Conservation (phyloP, 2,797 vertebrate species). For the Vultur gryphus region DNA sequence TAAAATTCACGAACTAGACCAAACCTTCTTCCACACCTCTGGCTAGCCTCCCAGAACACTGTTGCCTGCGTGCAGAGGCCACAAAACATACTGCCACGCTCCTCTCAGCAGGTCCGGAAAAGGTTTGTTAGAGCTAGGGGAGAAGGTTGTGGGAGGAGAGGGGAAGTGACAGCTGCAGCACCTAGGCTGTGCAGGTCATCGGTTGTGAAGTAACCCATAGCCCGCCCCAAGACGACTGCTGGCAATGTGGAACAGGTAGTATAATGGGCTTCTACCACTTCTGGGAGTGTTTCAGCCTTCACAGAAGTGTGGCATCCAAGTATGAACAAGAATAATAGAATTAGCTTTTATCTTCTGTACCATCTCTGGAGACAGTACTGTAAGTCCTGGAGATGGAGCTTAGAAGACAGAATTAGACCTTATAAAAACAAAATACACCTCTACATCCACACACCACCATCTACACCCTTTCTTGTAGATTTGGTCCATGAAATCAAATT, state of each 20-base stretch:
- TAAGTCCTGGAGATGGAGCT: neutral
- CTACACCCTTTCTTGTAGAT: neutral
- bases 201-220: neutral
- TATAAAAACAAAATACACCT: neutral
- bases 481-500: neutral
- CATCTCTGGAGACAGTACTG: neutral
- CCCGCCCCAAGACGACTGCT: rapidly evolving
- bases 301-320: rapidly evolving
- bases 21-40: neutral
- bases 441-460: neutral
- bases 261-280: neutral
- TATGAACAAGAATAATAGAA: neutral
- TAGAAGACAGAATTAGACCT: neutral
- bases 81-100: neutral
- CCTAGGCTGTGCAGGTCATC: neutral
- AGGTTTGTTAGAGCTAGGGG: neutral
- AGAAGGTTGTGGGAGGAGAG: neutral
- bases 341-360: neutral
- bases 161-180: neutral
- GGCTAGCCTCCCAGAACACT: neutral
- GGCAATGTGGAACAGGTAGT: neutral
- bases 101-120: neutral
- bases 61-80: neutral
- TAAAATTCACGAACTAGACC: neutral
- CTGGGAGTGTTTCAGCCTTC: neutral